Evolutionary conservation across 2,888 invertebrate species (phyloP).

Genomic region (Meiosimyza decipiens): DNA sequence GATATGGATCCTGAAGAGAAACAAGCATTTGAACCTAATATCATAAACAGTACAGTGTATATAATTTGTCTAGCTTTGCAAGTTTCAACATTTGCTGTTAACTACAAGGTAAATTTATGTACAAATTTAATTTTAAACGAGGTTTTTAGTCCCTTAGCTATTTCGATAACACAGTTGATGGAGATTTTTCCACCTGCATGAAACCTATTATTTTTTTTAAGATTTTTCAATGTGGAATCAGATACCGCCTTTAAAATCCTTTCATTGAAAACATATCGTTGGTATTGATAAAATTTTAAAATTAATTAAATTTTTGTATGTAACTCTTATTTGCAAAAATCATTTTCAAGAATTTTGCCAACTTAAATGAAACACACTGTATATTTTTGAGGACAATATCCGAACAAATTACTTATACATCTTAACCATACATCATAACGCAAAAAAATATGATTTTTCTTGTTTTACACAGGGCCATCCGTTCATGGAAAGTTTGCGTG

Average conservation of each 20-base stretch:
- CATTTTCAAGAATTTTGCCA: no score
- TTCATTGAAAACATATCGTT: neutral
- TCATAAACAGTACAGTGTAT: slow-evolving; percentile 98
- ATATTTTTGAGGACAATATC: no score
- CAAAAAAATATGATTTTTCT: neutral
- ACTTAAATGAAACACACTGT: no score
- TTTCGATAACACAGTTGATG: no score
- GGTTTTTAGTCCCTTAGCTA: neutral
- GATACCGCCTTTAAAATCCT: neutral
- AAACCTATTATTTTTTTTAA: no score
- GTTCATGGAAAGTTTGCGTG: slow-evolving; percentile 95
- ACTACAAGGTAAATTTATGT: slow-evolving; percentile 84
- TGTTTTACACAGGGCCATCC: slow-evolving; percentile 88
- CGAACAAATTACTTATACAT: no score
- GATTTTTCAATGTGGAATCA: neutral
- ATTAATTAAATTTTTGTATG: neutral
- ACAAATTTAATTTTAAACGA: neutral
- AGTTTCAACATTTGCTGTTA: slow-evolving; percentile 98
- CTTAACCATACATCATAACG: neutral
- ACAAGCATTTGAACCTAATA: slow-evolving; percentile 90
- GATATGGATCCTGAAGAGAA: slow-evolving; percentile 75
- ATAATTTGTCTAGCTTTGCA: slow-evolving; percentile 98
- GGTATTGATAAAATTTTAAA: neutral
- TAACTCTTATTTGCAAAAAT: neutral
- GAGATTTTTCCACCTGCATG: no score